Base-by-base conservation (phyloP, 2,888 invertebrate genomes). In the Apocheima hispidaria region DNA sequence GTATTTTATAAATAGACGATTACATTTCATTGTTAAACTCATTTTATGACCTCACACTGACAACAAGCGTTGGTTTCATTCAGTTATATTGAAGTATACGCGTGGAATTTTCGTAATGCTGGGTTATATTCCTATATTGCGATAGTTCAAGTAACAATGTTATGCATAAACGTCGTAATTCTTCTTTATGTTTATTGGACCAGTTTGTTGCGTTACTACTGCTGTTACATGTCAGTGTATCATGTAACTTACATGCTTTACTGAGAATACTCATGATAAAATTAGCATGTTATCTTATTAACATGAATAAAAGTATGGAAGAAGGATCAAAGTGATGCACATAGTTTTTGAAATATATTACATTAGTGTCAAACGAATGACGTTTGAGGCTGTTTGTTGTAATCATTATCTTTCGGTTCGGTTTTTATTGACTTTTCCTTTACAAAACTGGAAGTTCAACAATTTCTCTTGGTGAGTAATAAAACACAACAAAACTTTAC, bases 1-100 rank as follows among this genome's bases (percentile, higher is more conserved):
- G 49, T 61, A 59, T 56, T 62, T 55, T 52, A 57, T 51, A 65
- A 44, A 51, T 30, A 51, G 44, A 40, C 54, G 28, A 54, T 60
- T 30, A 44, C 50, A 44, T 55, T 38, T 38, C 18, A 44, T 51
- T 60, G 44, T 52, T 61, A 61, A 61, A 52, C 40, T 51, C 41
- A 4, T 59, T 68, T 69, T 65, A 60, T 60, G 60, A 57, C 51
- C 48, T 44, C 35, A 28, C 60, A 52, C 12, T 53, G 60, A 61
- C 54, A 53, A 33, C 41, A 7, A 56, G 63, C 64, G 62, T 68
- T 63, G 54, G 59, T 51, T 65, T 57, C 49, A 61, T 69, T 60
- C 57, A 49, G 40, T 44, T 28, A 49, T 33, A 41, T 46, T 35
- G 14, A 44, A 51, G 60, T 61, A 56, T 52, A 52, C 52, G 23